phyloP scores from a whole-genome alignment of 2,888 invertebrate genomes.

The Catonia carolina region DNA sequence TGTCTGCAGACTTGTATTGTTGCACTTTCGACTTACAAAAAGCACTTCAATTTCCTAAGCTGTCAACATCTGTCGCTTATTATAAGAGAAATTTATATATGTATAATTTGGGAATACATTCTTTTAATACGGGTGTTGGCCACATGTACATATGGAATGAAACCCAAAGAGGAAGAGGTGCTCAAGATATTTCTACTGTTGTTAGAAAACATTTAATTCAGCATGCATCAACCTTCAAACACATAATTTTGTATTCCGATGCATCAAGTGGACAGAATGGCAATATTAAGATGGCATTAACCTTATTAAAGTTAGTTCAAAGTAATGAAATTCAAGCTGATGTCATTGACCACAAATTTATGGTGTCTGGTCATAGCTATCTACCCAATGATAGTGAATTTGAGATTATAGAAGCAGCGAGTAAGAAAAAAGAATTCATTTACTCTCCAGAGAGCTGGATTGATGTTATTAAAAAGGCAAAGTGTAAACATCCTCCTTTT shows the following conservation, averaged over 20 bases:
- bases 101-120: slow-evolving; percentile 3
- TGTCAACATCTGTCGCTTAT: slow-evolving; percentile 6
- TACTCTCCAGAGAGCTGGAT: not conserved
- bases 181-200: slow-evolving; percentile 5
- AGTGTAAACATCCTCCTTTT: not conserved
- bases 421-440: slow-evolving; percentile 3
- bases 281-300: slow-evolving; percentile 6
- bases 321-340: slow-evolving; percentile 5
- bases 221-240: not conserved
- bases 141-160: slow-evolving; percentile 1
- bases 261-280: not conserved
- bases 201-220: slow-evolving; percentile 2
- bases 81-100: slow-evolving; percentile 3
- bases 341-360: slow-evolving; percentile 11
- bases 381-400: slow-evolving; percentile 7
- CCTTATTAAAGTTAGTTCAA: slow-evolving; percentile 10
- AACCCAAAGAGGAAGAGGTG: not conserved
- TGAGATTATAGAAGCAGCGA: slow-evolving; percentile 1
- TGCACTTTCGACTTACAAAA: slow-evolving; percentile 9
- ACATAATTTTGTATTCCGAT: slow-evolving; percentile 6
- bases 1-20: slow-evolving; percentile 3
- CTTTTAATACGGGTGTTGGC: not conserved
- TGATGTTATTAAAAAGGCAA: not conserved
- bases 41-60: slow-evolving; percentile 5
- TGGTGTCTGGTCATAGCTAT: not conserved